A percentile compares a stretch with the other conserved stretches of the same genome.
These are phyloP conservation scores for Sinohyriopsis cumingii DNA, from an alignment of 2,888 invertebrate species.

Conservation along the genomic window DNA sequence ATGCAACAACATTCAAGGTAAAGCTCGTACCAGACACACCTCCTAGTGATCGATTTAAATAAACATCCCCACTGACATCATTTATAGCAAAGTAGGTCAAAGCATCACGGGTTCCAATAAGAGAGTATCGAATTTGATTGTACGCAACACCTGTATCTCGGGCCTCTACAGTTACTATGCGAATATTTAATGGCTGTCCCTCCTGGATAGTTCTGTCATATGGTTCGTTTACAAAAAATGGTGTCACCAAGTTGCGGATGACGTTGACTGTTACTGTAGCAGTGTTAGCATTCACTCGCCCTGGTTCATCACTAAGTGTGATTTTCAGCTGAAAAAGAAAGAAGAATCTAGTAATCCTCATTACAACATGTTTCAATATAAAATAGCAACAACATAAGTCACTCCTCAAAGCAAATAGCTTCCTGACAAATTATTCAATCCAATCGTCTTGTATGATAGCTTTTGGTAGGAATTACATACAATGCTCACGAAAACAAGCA, in stretches of 20 bases:
- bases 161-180: slow-evolving; percentile 38
- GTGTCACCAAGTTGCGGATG: slow-evolving; percentile 46
- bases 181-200: slow-evolving; percentile 19
- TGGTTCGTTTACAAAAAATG: slow-evolving; percentile 42
- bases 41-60: slow-evolving; percentile 28
- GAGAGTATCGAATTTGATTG: slow-evolving; percentile 48
- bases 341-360: not conserved
- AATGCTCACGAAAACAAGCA: no score
- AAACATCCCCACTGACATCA: slow-evolving; percentile 37
- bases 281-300: slow-evolving; percentile 40
- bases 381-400: not conserved
- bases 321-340: slow-evolving; percentile 39
- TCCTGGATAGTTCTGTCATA: slow-evolving; percentile 28
- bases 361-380: not conserved
- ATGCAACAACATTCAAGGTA: slow-evolving; percentile 45
- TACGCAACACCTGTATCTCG: slow-evolving; percentile 39
- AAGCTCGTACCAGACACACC: slow-evolving; percentile 13
- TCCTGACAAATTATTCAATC: not conserved
- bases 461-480: no score
- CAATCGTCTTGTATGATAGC: no score
- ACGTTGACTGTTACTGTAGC: slow-evolving; percentile 51
- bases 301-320: slow-evolving; percentile 33
- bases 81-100: slow-evolving; percentile 60
- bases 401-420: not conserved
- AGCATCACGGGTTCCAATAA: slow-evolving; percentile 61